These are phyloP conservation scores for Odontophorus gujanensis DNA, from an alignment of 2,113 vertebrate species.

Conservation along the genomic window DNA sequence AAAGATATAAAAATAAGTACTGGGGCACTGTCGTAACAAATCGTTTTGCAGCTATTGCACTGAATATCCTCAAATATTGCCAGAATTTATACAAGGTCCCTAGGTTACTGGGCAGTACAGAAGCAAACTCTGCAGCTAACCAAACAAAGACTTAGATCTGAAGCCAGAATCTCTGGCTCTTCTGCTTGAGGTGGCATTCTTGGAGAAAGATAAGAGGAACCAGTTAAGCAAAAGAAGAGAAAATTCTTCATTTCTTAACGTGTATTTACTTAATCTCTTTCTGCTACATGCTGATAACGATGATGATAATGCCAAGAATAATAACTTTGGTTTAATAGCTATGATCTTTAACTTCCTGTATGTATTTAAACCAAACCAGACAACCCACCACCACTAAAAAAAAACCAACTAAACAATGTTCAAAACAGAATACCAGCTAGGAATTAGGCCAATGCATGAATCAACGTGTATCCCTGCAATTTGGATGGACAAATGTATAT, in stretches of 20 bases:
- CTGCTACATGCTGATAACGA: neutral
- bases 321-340: conserved; percentile 20
- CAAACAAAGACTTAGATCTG: neutral
- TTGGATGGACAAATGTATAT: neutral
- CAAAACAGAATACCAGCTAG: neutral
- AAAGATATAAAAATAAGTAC: neutral
- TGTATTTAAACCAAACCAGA: neutral
- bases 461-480: neutral
- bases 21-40: neutral
- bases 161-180: neutral
- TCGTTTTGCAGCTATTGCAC: neutral
- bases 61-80: neutral
- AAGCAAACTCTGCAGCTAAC: conserved; percentile 9
- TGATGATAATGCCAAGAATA: conserved; percentile 36
- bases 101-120: neutral
- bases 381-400: neutral
- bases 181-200: conserved; percentile 9
- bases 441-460: neutral
- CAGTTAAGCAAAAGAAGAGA: neutral
- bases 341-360: neutral
- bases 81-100: neutral
- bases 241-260: neutral
- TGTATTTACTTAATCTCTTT: conserved; percentile 18
- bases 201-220: conserved; percentile 28
- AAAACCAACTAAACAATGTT: neutral